phyloP scores from a whole-genome alignment of 2,888 invertebrate species.

The Oscheius myriophilus region DNA sequence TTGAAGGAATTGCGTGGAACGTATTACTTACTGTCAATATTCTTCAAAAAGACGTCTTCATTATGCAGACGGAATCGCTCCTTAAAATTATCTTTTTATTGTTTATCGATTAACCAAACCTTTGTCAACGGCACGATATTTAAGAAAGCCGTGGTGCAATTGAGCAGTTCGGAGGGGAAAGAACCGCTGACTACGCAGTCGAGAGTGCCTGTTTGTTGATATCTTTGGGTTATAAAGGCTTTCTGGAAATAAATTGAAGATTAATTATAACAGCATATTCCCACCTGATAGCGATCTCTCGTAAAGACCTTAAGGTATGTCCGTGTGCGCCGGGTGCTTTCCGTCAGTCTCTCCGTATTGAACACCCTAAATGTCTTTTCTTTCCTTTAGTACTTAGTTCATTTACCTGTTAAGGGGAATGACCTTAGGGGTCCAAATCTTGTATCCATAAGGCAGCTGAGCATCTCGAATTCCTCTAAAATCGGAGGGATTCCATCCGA shows the following conservation, averaged over 20 bases:
- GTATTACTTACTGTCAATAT: neutral
- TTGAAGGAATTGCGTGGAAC: neutral
- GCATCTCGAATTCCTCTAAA: neutral
- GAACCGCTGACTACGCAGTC: conserved; percentile 5
- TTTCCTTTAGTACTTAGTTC: neutral
- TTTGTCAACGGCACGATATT: neutral
- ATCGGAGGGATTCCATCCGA: conserved; percentile 24
- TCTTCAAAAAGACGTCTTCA: conserved; percentile 9
- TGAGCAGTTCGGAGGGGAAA: conserved; percentile 11
- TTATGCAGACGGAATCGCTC: neutral
- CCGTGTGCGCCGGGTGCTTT: too few species aligned
- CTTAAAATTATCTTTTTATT: neutral
- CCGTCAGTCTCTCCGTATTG: too few species aligned
- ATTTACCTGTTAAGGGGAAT: neutral
- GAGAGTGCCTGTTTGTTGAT: conserved; percentile 10
- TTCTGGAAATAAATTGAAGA: neutral
- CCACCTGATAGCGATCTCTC: too few species aligned
- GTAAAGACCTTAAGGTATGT: too few species aligned
- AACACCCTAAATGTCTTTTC: too few species aligned
- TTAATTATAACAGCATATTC: too few species aligned
- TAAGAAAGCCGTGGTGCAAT: conserved; percentile 8
- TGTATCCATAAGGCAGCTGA: neutral
- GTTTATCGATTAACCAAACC: neutral
- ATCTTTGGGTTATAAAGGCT: neutral
- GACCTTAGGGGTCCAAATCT: conserved; percentile 12